These are phyloP conservation scores for Champsocephalus gunnari DNA, from an alignment of 2,797 vertebrate species.

Conservation along the genomic window DNA sequence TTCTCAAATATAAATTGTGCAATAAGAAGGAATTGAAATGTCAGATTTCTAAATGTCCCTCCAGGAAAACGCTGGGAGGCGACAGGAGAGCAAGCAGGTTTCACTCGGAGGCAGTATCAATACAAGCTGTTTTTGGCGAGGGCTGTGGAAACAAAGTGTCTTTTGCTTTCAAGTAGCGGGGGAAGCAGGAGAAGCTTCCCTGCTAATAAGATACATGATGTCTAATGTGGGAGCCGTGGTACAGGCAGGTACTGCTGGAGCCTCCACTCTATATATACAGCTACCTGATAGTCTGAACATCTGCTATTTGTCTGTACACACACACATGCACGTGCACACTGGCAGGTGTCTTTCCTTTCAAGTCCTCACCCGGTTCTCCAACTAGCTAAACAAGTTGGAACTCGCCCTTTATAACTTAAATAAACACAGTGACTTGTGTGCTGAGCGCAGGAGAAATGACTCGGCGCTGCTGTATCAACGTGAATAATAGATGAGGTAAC, in stretches of 20 bases:
- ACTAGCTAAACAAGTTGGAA: conserved; percentile 48
- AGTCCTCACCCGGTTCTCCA: conserved; percentile 12
- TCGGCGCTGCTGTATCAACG: conserved; percentile 62
- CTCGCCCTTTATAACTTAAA: conserved; percentile 43
- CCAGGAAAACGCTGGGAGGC: conserved; percentile 14
- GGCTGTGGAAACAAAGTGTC: conserved; percentile 31
- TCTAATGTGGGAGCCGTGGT: conserved; percentile 45
- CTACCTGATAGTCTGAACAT: conserved; percentile 59
- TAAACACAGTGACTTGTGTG: conserved; percentile 57
- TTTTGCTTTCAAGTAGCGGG: conserved; percentile 32
- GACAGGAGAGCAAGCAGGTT: conserved; percentile 8
- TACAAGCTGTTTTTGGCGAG: conserved; percentile 26
- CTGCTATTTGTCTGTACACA: conserved; percentile 42
- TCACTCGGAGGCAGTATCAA: neutral
- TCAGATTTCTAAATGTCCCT: conserved; percentile 9
- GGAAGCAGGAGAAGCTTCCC: conserved; percentile 34
- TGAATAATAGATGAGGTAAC: conserved; percentile 75
- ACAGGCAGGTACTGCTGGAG: conserved; percentile 56
- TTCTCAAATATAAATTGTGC: conserved; percentile 22
- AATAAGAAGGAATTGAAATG: conserved; percentile 32
- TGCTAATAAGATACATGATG: conserved; percentile 55
- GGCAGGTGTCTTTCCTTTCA: conserved; percentile 27
- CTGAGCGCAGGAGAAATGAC: conserved; percentile 62
- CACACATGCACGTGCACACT: conserved; percentile 14
- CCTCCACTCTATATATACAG: conserved; percentile 28